Evolutionary conservation across 2,888 invertebrate species (phyloP).

Genomic region (Campoplex nolae): DNA sequence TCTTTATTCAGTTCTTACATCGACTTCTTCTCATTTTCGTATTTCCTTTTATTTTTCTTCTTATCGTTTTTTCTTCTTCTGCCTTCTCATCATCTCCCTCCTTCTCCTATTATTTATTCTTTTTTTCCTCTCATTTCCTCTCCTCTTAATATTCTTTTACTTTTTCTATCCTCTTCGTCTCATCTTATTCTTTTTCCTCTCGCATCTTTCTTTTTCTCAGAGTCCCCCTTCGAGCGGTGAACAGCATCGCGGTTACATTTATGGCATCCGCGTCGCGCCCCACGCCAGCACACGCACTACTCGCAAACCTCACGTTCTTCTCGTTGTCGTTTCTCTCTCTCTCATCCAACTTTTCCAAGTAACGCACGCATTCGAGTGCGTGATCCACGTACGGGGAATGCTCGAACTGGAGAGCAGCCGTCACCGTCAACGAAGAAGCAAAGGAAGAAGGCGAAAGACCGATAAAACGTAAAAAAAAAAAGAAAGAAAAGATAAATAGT

Average conservation of each 20-base stretch:
- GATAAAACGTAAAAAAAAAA: conserved; percentile 67
- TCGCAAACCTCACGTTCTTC: conserved; percentile 8
- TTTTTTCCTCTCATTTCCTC: neutral
- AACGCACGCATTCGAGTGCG: conserved; percentile 63
- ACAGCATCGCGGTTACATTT: conserved; percentile 57
- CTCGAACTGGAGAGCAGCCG: conserved; percentile 27
- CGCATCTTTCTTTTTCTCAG: neutral
- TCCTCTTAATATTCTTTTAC: neutral
- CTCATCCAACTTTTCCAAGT: conserved; percentile 60
- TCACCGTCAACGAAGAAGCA: conserved; percentile 9
- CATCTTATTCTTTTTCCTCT: neutral
- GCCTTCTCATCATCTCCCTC: neutral
- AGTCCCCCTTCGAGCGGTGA: conserved; percentile 19
- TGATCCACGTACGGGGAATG: conserved; percentile 63
- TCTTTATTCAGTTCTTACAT: neutral
- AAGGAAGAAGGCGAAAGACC: conserved; percentile 24
- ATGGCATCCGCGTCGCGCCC: conserved; percentile 54
- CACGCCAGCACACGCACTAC: conserved; percentile 11
- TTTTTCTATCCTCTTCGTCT: neutral
- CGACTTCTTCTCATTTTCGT: neutral
- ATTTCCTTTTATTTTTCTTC: neutral
- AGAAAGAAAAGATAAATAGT: conserved; percentile 70
- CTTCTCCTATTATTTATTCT: neutral
- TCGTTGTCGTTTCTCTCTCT: conserved; percentile 35
- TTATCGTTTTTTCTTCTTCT: neutral